Conservation (phyloP, 2,888 invertebrate species). For the Cryptocephalus moraei region DNA sequence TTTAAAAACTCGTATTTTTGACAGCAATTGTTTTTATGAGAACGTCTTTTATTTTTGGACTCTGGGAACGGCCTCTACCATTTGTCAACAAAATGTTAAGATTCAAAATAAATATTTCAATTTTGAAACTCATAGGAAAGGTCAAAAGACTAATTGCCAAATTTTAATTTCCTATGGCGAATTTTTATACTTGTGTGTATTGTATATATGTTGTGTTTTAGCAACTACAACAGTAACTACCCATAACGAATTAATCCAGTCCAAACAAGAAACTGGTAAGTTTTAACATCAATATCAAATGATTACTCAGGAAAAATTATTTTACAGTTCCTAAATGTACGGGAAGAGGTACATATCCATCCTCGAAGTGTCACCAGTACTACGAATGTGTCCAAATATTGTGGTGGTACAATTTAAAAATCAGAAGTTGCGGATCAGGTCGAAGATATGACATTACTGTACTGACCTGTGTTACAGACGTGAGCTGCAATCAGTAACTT, state of each 20-base stretch:
- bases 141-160: too few relatives aligned
- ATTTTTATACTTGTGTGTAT: too few relatives aligned
- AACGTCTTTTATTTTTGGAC: too few relatives aligned
- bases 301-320: slow-evolving; percentile 1
- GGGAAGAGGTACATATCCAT: slow-evolving; percentile 11
- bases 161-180: too few relatives aligned
- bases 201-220: too few relatives aligned
- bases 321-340: slow-evolving; percentile 5
- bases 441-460: slow-evolving; percentile 9
- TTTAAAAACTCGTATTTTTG: too few relatives aligned
- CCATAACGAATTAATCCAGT: not conserved
- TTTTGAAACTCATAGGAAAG: too few relatives aligned
- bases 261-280: not conserved
- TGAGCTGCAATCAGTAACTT: too few relatives aligned
- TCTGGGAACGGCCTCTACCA: too few relatives aligned
- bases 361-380: slow-evolving; percentile 13
- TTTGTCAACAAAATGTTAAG: too few relatives aligned
- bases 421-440: slow-evolving; percentile 10
- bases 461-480: slow-evolving; percentile 4
- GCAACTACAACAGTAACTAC: not conserved
- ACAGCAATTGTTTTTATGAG: too few relatives aligned
- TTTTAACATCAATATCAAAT: not conserved
- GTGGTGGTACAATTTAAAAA: slow-evolving; percentile 16
- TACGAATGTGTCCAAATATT: slow-evolving; percentile 15
- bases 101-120: too few relatives aligned